Percentiles rank a stretch among this genome's conserved stretches.
Conservation (phyloP, 1,140 invertebrate species). For the Galleria mellonella region DNA sequence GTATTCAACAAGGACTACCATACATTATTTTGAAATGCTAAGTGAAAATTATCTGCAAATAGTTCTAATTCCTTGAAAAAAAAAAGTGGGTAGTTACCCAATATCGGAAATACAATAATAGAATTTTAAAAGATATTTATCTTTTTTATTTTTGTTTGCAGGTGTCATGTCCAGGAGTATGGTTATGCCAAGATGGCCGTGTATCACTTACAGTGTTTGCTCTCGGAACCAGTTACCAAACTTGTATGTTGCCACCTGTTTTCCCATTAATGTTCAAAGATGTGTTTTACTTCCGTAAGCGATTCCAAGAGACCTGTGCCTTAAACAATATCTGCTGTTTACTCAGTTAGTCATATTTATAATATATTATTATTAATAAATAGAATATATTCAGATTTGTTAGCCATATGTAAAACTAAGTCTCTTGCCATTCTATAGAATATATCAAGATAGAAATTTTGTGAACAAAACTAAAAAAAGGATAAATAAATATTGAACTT, state of each 20-base stretch:
- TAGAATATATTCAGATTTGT: not conserved
- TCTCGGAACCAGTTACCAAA: slow-evolving; percentile 77
- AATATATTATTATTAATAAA: slow-evolving; percentile 4
- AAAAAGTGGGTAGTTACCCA: too few relatives aligned
- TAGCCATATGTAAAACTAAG: too few relatives aligned
- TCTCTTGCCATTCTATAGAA: too few relatives aligned
- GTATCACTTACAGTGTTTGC: slow-evolving; percentile 77
- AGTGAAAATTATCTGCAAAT: too few relatives aligned
- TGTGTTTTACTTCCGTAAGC: slow-evolving; percentile 79
- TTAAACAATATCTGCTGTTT: slow-evolving; percentile 64
- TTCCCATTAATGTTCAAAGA: slow-evolving; percentile 80
- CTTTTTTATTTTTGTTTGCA: slow-evolving; percentile 32
- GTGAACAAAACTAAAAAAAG: too few relatives aligned
- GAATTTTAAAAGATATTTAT: not conserved
- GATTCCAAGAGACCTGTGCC: slow-evolving; percentile 71
- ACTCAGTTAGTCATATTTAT: slow-evolving; percentile 38
- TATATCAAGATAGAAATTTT: too few relatives aligned
- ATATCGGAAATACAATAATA: too few relatives aligned
- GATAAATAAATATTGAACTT: too few relatives aligned
- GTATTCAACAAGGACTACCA: too few relatives aligned
- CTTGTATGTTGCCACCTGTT: slow-evolving; percentile 73
- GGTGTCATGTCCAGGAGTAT: slow-evolving; percentile 84
- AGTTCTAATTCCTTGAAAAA: too few relatives aligned
- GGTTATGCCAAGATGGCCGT: slow-evolving; percentile 82
- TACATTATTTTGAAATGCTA: too few relatives aligned